Percentiles rank a stretch among this genome's conserved stretches.
These are phyloP conservation scores for Sciurus vulgaris DNA, from an alignment of 2,797 vertebrate species.

Conservation along the genomic window DNA sequence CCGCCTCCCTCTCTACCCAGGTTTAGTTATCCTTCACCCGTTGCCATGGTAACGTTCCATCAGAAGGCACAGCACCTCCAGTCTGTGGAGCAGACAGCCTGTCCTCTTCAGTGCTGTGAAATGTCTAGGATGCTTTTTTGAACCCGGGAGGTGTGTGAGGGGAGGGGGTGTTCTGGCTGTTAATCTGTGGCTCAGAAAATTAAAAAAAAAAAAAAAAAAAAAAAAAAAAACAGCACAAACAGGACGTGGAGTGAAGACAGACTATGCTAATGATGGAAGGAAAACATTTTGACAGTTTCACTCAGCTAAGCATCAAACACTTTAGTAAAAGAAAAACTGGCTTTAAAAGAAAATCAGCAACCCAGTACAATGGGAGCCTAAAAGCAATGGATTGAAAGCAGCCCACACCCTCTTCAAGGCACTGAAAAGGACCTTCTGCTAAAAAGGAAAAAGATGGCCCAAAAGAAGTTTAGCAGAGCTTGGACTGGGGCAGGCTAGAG, in stretches of 20 bases:
- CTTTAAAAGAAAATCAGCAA: conserved; percentile 66
- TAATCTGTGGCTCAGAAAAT: conserved; percentile 64
- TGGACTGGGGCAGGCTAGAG: no score
- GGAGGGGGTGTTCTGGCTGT: conserved; percentile 40
- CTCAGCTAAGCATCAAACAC: conserved; percentile 75
- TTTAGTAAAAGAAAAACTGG: conserved; percentile 64
- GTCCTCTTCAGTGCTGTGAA: conserved; percentile 37
- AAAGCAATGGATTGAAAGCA: conserved; percentile 23
- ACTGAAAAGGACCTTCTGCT: neutral
- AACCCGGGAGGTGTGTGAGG: conserved; percentile 62
- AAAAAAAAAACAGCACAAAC: conserved; percentile 58
- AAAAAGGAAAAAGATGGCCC: neutral
- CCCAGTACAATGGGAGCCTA: conserved; percentile 41
- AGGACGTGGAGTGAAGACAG: conserved; percentile 37
- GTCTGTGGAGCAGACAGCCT: conserved; percentile 54
- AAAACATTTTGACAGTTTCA: conserved; percentile 83
- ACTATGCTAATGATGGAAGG: conserved; percentile 70
- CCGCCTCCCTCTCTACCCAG: conserved; percentile 2
- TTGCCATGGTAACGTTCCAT: conserved; percentile 75
- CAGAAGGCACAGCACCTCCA: conserved; percentile 63
- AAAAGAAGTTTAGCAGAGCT: neutral
- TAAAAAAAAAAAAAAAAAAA: conserved; percentile 68
- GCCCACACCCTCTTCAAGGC: neutral
- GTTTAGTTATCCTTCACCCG: conserved; percentile 39
- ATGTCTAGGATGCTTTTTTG: conserved; percentile 69